Percentiles rank a stretch among this genome's conserved stretches.
These are phyloP conservation scores for Fragum fragum DNA, from an alignment of 2,888 invertebrate species.

Conservation along the genomic window DNA sequence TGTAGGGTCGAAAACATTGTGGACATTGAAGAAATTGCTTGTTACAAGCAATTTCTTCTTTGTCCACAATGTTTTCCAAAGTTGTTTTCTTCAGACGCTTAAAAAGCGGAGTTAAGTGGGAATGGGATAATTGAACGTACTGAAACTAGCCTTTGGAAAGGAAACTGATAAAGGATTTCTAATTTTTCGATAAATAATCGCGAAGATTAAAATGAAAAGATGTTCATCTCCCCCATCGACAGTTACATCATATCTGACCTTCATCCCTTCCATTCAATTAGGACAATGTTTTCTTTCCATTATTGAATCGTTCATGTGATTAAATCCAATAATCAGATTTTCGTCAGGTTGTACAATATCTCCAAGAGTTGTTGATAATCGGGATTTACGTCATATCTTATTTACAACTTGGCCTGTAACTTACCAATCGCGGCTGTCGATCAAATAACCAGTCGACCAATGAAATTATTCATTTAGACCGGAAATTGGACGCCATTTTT, in stretches of 20 bases:
- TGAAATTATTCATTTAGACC: too few species aligned
- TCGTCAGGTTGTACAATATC: not conserved
- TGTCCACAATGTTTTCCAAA: too few species aligned
- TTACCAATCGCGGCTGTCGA: too few species aligned
- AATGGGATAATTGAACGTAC: too few species aligned
- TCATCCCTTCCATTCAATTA: not conserved
- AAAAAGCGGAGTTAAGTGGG: too few species aligned
- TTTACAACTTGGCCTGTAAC: constrained; percentile 2
- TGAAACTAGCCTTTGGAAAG: too few species aligned
- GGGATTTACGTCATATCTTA: not conserved
- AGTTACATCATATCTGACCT: not conserved
- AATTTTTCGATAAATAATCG: not conserved
- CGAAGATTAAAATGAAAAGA: not conserved
- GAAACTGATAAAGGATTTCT: not conserved
- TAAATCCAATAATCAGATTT: constrained; percentile 30
- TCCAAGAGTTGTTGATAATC: constrained; percentile 16
- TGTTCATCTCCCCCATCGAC: not conserved
- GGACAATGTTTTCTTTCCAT: constrained; percentile 20
- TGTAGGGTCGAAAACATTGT: too few species aligned
- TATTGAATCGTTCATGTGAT: constrained; percentile 18
- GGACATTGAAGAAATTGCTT: too few species aligned
- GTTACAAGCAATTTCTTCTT: too few species aligned
- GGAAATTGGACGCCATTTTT: too few species aligned
- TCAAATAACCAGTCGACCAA: too few species aligned
- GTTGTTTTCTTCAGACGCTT: too few species aligned